Conservation (phyloP, 1,140 invertebrate species). For the Venturia canescens region DNA sequence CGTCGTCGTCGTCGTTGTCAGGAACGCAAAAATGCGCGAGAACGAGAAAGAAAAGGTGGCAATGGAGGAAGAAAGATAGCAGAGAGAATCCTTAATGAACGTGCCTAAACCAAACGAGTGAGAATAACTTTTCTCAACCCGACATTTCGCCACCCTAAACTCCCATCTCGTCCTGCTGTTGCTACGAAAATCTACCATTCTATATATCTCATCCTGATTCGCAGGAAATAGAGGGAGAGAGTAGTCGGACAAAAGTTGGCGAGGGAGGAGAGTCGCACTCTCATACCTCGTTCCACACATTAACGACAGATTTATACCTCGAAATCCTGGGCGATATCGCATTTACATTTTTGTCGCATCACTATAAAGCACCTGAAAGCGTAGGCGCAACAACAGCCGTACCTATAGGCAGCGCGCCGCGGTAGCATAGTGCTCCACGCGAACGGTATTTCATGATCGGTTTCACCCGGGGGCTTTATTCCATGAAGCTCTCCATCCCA, state of each 20-base stretch:
- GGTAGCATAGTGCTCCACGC: slow-evolving; percentile 10
- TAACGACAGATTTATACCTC: slow-evolving; percentile 75
- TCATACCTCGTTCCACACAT: slow-evolving; percentile 70
- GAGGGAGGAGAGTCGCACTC: slow-evolving; percentile 17
- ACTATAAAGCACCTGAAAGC: slow-evolving; percentile 70
- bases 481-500: slow-evolving; percentile 50
- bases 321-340: slow-evolving; percentile 74
- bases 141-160: slow-evolving; percentile 30
- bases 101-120: slow-evolving; percentile 56
- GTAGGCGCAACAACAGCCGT: slow-evolving; percentile 36
- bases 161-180: slow-evolving; percentile 31
- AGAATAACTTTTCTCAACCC: slow-evolving; percentile 55
- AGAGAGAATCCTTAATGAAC: slow-evolving; percentile 69
- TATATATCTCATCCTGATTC: background rate
- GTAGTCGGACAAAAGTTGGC: background rate
- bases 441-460: slow-evolving; percentile 68
- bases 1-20: slow-evolving; percentile 13
- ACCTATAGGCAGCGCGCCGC: slow-evolving; percentile 11
- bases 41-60: slow-evolving; percentile 16
- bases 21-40: slow-evolving; percentile 11
- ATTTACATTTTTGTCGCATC: slow-evolving; percentile 77
- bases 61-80: slow-evolving; percentile 20
- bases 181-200: slow-evolving; percentile 44
- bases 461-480: slow-evolving; percentile 63
- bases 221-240: background rate